Conservation (phyloP, 1,140 invertebrate genomes). For the Cyclargus thomasi region DNA sequence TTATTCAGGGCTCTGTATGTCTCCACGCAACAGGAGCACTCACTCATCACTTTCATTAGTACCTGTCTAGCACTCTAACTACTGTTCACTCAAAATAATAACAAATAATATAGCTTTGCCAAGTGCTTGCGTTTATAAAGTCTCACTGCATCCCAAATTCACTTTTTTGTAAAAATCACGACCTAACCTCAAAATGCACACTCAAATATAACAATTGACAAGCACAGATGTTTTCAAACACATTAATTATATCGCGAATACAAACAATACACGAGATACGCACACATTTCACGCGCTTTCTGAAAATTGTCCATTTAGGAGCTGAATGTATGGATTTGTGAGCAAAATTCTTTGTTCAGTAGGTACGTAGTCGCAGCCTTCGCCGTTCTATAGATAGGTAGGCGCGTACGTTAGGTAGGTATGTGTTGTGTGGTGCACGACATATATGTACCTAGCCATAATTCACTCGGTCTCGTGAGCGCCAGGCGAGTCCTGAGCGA, state of each 20-base stretch:
- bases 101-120: conserved; percentile 15
- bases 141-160: conserved; percentile 27
- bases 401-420: conserved; percentile 57
- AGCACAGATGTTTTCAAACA: conserved; percentile 64
- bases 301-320: conserved; percentile 38
- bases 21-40: neutral
- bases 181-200: conserved; percentile 71
- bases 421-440: conserved; percentile 62
- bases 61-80: conserved; percentile 14
- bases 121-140: conserved; percentile 25
- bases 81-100: neutral
- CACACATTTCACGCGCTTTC: conserved; percentile 52
- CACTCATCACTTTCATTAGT: conserved; percentile 18
- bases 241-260: conserved; percentile 43
- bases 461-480: conserved; percentile 53
- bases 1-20: neutral
- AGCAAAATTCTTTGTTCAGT: conserved; percentile 70
- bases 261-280: conserved; percentile 40
- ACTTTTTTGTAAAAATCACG: conserved; percentile 48
- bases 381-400: conserved; percentile 62
- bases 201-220: conserved; percentile 53
- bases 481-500: conserved; percentile 44
- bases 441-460: conserved; percentile 63
- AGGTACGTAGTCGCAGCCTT: conserved; percentile 66
- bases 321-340: conserved; percentile 55